Conservation (phyloP, 2,888 invertebrate genomes). For the Actias luna region DNA sequence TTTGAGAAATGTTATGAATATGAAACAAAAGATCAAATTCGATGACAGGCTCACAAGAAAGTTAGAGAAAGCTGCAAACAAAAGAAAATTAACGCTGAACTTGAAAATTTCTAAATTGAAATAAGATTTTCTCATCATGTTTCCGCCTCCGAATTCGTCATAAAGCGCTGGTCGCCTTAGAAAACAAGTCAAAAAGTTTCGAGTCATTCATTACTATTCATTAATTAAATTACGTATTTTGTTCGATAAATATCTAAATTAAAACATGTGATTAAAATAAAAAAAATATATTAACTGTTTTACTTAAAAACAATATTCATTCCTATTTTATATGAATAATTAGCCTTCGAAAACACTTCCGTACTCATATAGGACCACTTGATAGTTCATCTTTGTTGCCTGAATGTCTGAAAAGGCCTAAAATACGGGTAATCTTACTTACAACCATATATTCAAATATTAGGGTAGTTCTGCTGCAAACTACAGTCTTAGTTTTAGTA, state of each 20-base stretch:
- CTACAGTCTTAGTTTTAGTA: too few species aligned
- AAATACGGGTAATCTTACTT: too few species aligned
- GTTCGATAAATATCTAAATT: conserved; percentile 2
- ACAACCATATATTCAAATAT: too few species aligned
- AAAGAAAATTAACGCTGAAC: conserved; percentile 20
- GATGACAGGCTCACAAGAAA: conserved; percentile 14
- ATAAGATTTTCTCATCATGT: conserved; percentile 23
- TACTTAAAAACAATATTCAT: not conserved
- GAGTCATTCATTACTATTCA: conserved; percentile 11
- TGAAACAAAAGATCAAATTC: conserved; percentile 20
- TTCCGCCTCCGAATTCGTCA: conserved; percentile 16
- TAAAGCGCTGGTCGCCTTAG: conserved; percentile 8
- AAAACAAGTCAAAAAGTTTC: conserved; percentile 16
- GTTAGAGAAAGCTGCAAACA: conserved; percentile 12
- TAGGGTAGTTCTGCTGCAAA: too few species aligned
- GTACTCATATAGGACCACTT: too few species aligned
- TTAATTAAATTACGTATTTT: conserved; percentile 14
- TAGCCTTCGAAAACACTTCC: too few species aligned
- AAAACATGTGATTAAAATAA: conserved; percentile 10
- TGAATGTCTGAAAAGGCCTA: too few species aligned
- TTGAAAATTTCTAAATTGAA: conserved; percentile 23
- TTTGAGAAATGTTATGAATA: not conserved
- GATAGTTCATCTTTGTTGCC: too few species aligned
- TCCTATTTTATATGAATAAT: too few species aligned
- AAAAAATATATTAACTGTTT: not conserved